Conservation (phyloP, 2,797 vertebrate species). For the Sus cebifrons region DNA sequence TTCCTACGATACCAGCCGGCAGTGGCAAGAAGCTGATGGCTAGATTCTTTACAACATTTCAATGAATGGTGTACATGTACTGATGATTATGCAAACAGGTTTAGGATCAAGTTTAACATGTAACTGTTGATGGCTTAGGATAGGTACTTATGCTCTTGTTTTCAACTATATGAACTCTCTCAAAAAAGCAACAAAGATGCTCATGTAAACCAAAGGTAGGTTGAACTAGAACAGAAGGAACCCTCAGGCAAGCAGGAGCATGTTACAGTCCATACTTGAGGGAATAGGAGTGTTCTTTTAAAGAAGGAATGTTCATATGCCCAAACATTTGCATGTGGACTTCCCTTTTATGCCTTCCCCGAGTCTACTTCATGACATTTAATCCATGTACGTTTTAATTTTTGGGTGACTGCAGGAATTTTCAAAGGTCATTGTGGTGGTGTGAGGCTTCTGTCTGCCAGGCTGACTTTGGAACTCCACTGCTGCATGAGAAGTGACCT, state of each 20-base stretch:
- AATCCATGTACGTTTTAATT: background rate
- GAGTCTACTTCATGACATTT: background rate
- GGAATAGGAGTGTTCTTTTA: background rate
- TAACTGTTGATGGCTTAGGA: background rate
- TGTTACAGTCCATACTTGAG: background rate
- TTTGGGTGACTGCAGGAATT: background rate
- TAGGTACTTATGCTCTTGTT: background rate
- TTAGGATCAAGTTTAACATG: background rate
- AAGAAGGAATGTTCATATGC: background rate
- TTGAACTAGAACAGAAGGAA: background rate
- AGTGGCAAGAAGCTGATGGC: background rate
- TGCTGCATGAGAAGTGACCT: background rate
- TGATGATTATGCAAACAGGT: background rate
- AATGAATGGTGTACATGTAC: background rate
- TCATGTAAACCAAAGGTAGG: conserved; percentile 43
- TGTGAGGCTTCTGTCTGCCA: background rate
- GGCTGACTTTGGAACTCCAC: background rate
- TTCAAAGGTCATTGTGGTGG: background rate
- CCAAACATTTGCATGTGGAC: background rate
- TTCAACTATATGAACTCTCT: background rate
- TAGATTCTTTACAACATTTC: background rate
- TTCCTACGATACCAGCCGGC: background rate
- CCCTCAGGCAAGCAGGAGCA: background rate
- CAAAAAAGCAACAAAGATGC: background rate
- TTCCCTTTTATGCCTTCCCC: background rate